phyloP scores from a whole-genome alignment of 2,888 invertebrate genomes.

The Blastobasis lacticolella region DNA sequence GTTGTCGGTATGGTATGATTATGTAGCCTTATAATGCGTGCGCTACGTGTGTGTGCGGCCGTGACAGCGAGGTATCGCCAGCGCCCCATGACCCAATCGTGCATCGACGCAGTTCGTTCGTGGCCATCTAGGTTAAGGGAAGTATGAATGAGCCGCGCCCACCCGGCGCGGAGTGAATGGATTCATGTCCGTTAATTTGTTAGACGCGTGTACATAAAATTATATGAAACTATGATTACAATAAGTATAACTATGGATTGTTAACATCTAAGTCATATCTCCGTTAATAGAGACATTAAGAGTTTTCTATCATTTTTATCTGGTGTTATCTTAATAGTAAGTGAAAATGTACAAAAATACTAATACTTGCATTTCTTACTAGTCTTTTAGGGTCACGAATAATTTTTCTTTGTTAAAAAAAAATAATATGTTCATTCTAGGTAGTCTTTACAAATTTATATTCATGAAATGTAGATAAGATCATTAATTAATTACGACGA shows the following conservation, averaged over 20 bases:
- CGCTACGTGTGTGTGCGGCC: too few relatives aligned
- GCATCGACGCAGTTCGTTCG: not conserved
- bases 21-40: too few relatives aligned
- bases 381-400: conserved; percentile 68
- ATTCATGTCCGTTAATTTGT: conserved; percentile 28
- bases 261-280: conserved; percentile 69
- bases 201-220: conserved; percentile 31
- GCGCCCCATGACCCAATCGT: not conserved
- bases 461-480: conserved; percentile 37
- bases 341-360: conserved; percentile 68
- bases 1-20: too few relatives aligned
- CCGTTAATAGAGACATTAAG: conserved; percentile 47
- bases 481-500: conserved; percentile 42
- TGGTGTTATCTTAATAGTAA: conserved; percentile 69
- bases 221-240: conserved; percentile 16
- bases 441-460: conserved; percentile 14
- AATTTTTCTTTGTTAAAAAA: conserved; percentile 30
- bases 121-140: not conserved
- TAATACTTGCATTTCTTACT: conserved; percentile 68
- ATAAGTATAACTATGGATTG: conserved; percentile 33
- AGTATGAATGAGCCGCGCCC: not conserved
- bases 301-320: conserved; percentile 62
- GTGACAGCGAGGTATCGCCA: too few relatives aligned
- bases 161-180: conserved; percentile 13
- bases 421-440: too few relatives aligned